A percentile compares a stretch with the other conserved stretches of the same genome.
Evolutionary conservation across 2,888 invertebrate species (phyloP).

Genomic region (Monopis laevigella): DNA sequence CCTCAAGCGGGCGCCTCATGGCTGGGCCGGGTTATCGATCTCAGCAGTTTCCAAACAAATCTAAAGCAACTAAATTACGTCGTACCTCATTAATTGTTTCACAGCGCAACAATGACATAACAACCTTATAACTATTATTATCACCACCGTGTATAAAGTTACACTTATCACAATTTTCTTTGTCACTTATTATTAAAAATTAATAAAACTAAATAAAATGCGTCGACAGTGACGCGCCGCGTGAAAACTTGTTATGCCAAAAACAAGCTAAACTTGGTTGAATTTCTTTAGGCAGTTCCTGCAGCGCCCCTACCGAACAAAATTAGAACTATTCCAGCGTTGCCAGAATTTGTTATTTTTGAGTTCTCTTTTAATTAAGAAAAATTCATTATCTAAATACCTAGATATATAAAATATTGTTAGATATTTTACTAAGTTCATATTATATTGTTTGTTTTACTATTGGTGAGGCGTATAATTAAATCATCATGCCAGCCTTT

Average conservation of each 20-base stretch:
- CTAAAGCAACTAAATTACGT: slow-evolving; percentile 27
- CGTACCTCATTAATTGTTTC: slow-evolving; percentile 60
- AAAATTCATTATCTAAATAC: too few relatives aligned
- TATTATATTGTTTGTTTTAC: too few relatives aligned
- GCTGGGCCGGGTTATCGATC: slow-evolving; percentile 67
- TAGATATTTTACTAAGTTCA: too few relatives aligned
- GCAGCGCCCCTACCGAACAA: slow-evolving; percentile 5
- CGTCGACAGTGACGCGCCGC: slow-evolving; percentile 59
- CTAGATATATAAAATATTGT: too few relatives aligned
- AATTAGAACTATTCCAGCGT: background rate
- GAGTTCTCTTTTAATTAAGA: too few relatives aligned
- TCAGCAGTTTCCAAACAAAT: slow-evolving; percentile 57
- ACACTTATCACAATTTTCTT: slow-evolving; percentile 66
- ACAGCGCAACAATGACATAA: slow-evolving; percentile 57
- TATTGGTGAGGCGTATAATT: too few relatives aligned
- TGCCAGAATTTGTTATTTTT: too few relatives aligned
- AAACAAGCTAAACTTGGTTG: slow-evolving; percentile 5
- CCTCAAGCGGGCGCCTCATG: slow-evolving; percentile 62
- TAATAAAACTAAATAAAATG: slow-evolving; percentile 59
- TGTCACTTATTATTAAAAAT: slow-evolving; percentile 56
- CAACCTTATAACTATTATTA: slow-evolving; percentile 60
- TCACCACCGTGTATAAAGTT: slow-evolving; percentile 62
- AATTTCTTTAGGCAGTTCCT: background rate
- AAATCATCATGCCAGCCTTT: too few relatives aligned
- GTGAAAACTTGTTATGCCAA: slow-evolving; percentile 14